These are phyloP conservation scores for Drosophila varians DNA, from an alignment of 1,140 invertebrate genomes.

Conservation along the genomic window DNA sequence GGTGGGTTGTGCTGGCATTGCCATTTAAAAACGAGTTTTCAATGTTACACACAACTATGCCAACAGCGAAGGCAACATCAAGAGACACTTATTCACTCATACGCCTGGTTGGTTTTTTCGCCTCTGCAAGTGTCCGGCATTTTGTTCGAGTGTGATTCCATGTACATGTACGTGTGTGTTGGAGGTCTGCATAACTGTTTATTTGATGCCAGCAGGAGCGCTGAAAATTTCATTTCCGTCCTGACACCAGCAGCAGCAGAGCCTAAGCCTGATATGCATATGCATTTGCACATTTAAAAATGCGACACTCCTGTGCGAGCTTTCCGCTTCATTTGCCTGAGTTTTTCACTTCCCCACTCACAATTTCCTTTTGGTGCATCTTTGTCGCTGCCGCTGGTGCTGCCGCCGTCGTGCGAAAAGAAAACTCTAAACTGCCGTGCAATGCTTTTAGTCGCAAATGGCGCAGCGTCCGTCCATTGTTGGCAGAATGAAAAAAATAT, in stretches of 20 bases:
- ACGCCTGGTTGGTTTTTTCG: slow-evolving; percentile 52
- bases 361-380: slow-evolving; percentile 70
- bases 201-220: slow-evolving; percentile 41
- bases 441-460: slow-evolving; percentile 60
- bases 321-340: slow-evolving; percentile 67
- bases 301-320: slow-evolving; percentile 35
- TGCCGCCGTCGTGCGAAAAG: slow-evolving; percentile 15
- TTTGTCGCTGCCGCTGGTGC: slow-evolving; percentile 9
- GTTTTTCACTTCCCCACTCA: slow-evolving; percentile 25
- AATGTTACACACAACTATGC: slow-evolving; percentile 62
- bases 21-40: slow-evolving; percentile 76
- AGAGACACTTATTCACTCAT: slow-evolving; percentile 70
- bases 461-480: slow-evolving; percentile 58
- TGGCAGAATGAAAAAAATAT: slow-evolving; percentile 19
- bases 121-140: slow-evolving; percentile 59
- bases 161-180: slow-evolving; percentile 8
- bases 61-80: slow-evolving; percentile 39
- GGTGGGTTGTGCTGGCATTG: slow-evolving; percentile 46
- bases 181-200: slow-evolving; percentile 57
- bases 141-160: slow-evolving; percentile 57
- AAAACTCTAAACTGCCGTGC: slow-evolving; percentile 58
- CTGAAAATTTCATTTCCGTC: slow-evolving; percentile 73
- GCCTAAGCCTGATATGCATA: slow-evolving; percentile 43
- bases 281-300: slow-evolving; percentile 15
- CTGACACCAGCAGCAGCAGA: slow-evolving; percentile 59